Conservation (phyloP, 2,113 vertebrate species). For the Neogobius melanostomus region DNA sequence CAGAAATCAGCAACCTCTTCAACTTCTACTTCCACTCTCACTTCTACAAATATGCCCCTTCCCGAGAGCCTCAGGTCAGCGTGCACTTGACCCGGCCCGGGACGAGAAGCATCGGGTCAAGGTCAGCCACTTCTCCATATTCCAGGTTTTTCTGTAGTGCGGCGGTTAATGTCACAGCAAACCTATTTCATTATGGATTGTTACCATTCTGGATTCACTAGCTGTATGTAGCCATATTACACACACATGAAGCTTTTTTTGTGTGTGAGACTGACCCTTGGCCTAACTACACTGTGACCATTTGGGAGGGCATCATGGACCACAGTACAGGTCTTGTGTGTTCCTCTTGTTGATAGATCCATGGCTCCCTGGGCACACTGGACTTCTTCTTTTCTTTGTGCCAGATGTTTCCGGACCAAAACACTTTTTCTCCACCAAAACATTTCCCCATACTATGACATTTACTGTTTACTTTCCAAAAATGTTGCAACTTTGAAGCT, state of each 20-base stretch:
- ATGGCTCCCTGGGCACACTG: slow-evolving; percentile 60
- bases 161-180: too few species aligned
- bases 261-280: background rate
- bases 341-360: slow-evolving; percentile 75
- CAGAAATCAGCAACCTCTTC: slow-evolving; percentile 69
- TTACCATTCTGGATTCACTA: too few species aligned
- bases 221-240: too few species aligned
- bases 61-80: slow-evolving; percentile 59
- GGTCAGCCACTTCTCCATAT: slow-evolving; percentile 53
- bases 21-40: slow-evolving; percentile 68
- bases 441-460: slow-evolving; percentile 8
- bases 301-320: slow-evolving; percentile 29
- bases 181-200: too few species aligned
- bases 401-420: slow-evolving; percentile 74
- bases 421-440: slow-evolving; percentile 22
- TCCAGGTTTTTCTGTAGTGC: too few species aligned
- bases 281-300: background rate
- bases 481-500: background rate
- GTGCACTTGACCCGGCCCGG: slow-evolving; percentile 51
- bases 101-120: slow-evolving; percentile 16
- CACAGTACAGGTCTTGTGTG: slow-evolving; percentile 43
- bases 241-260: too few species aligned
- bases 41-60: slow-evolving; percentile 75
- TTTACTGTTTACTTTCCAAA: background rate
- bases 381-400: slow-evolving; percentile 76